Evolutionary conservation across 1,140 invertebrate species (phyloP).

Genomic region (Drosophila nigrodunni): DNA sequence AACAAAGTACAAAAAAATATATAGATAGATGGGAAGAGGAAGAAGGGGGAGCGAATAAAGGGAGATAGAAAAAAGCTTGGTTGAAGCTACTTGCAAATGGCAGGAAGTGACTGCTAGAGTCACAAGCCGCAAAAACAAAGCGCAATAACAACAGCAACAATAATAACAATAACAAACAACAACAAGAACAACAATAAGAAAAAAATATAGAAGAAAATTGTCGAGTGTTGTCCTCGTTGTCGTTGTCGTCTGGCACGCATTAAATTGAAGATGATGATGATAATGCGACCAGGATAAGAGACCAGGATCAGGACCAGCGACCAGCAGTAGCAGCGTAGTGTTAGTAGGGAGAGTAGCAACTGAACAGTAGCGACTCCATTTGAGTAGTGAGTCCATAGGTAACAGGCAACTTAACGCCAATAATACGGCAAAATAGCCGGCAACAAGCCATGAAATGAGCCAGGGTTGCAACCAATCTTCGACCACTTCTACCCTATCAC

Average conservation of each 20-base stretch:
- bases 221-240: conserved; percentile 71
- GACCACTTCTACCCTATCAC: not conserved
- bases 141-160: conserved; percentile 21
- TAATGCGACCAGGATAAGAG: conserved; percentile 79
- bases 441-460: conserved; percentile 77
- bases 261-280: conserved; percentile 84
- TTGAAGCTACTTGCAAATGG: conserved; percentile 62
- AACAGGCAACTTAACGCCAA: conserved; percentile 79
- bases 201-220: conserved; percentile 47
- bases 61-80: conserved; percentile 36
- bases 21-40: not conserved
- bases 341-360: not conserved
- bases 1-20: conserved; percentile 10
- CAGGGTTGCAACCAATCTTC: conserved; percentile 24
- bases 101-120: conserved; percentile 61
- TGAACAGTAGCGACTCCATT: conserved; percentile 9
- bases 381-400: conserved; percentile 64
- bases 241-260: conserved; percentile 61
- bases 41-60: conserved; percentile 24
- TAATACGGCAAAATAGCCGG: conserved; percentile 64
- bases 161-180: not conserved
- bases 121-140: conserved; percentile 75
- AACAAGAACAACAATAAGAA: not conserved
- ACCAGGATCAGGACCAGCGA: conserved; percentile 10
- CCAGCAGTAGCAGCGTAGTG: conserved; percentile 12